Percentiles rank a stretch among this genome's conserved stretches.
Conservation (phyloP, 2,797 vertebrate genomes). For the Sebastes itinus region DNA sequence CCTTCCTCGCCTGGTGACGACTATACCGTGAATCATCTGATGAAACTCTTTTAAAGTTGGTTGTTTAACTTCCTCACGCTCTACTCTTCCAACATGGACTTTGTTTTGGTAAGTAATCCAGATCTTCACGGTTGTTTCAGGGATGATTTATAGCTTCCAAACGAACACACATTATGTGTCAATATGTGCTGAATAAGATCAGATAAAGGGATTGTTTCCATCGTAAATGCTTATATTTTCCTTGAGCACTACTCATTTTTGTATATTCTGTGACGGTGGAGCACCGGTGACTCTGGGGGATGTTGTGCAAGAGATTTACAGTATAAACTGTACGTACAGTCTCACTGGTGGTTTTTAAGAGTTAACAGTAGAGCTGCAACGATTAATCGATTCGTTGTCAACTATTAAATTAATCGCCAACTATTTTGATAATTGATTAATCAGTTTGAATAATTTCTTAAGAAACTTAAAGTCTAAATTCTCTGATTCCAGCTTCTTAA, state of each 20-base stretch:
- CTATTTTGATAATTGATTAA: too few species aligned
- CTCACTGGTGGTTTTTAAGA: not conserved
- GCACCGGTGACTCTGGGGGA: not conserved
- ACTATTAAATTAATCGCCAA: too few species aligned
- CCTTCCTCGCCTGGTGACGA: not conserved
- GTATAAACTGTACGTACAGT: not conserved
- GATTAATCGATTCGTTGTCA: too few species aligned
- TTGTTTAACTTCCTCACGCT: not conserved
- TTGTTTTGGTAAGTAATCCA: slow-evolving; percentile 67
- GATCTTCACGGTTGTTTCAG: not conserved
- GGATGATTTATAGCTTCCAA: not conserved
- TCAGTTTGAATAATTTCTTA: too few species aligned
- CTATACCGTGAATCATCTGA: not conserved
- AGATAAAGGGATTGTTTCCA: not conserved
- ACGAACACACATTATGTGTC: not conserved
- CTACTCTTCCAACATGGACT: slow-evolving; percentile 50
- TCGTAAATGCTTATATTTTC: not conserved
- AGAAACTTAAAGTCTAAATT: too few species aligned
- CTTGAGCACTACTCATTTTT: not conserved
- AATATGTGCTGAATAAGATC: not conserved
- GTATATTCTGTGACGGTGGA: not conserved
- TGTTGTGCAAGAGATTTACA: not conserved
- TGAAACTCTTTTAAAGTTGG: slow-evolving; percentile 2
- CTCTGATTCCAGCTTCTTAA: too few species aligned
- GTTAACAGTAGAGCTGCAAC: not conserved